Evolutionary conservation across 2,797 vertebrate species (phyloP).

Genomic region (Gallinago solitaria): DNA sequence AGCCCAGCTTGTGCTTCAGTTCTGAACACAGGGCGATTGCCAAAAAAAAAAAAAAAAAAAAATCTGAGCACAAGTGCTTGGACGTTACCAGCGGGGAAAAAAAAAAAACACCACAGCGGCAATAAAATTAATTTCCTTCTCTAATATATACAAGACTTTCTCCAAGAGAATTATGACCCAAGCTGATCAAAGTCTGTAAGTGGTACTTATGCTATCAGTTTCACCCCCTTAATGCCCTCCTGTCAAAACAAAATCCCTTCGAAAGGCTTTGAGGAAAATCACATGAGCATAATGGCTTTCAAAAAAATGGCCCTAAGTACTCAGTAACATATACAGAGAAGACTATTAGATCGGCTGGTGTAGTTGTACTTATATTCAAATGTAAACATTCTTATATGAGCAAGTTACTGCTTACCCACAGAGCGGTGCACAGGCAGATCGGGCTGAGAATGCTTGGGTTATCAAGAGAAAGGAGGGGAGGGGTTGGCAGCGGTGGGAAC

Average conservation of each 20-base stretch:
- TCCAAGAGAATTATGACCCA: constrained; percentile 86
- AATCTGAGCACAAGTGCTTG: background rate
- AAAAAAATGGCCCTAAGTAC: constrained; percentile 77
- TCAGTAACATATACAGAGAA: constrained; percentile 83
- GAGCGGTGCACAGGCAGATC: background rate
- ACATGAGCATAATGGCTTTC: constrained; percentile 81
- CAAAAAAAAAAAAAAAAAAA: background rate
- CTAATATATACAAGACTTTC: constrained; percentile 89
- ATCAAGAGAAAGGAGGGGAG: background rate
- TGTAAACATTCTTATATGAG: constrained; percentile 81
- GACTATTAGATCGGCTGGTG: constrained; percentile 81
- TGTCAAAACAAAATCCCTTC: constrained; percentile 87
- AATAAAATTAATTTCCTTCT: constrained; percentile 89
- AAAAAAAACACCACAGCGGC: constrained; percentile 58
- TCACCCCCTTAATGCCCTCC: constrained; percentile 81
- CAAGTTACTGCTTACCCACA: constrained; percentile 57
- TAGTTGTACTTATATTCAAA: constrained; percentile 81
- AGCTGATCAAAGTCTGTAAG: constrained; percentile 93
- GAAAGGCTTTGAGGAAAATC: constrained; percentile 84
- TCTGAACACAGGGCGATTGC: background rate
- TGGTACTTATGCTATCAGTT: constrained; percentile 91
- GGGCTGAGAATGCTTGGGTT: background rate
- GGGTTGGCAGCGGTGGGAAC: background rate
- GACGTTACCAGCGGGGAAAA: background rate
- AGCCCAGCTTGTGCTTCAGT: background rate